Base-by-base conservation (phyloP, 1,140 invertebrate species). In the Drosophila lacertosa region DNA sequence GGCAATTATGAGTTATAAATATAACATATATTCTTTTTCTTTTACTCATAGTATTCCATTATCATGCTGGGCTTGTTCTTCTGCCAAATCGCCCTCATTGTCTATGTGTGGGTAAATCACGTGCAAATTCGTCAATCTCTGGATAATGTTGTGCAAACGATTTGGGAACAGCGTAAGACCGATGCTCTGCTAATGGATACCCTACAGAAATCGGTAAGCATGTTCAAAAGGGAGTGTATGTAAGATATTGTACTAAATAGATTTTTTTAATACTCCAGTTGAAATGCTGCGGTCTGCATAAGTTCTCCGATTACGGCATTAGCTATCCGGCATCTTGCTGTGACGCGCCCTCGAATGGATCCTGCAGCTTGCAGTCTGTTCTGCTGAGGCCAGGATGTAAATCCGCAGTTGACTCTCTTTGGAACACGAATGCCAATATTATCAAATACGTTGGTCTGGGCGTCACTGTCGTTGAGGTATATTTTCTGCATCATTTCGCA, bases 391-490 rank as follows among this genome's bases (percentile, higher is more conserved):
- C 40, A 0, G 93, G 94, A 45, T 95, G 94, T 74, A 58, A 63
- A 0, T 0, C 7, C 0, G 71, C 66, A 0, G 40, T 95, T 1
- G 77, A 77, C 15, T 74, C 91, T 0, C 92, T 16, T 79, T 94
- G 70, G 89, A 92, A 66, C 84, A 89, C 24, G 89, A 91, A 92
- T 79, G 93, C 92, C 37, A 92, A 93, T 53, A 88, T 93, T 26
- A 92, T 95, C 22, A 95, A 93, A 74, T 93, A 93, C 24, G 91
- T 95, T 32, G 94, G 94, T 9, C 92, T 96, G 44, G 95, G 93
- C 37, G 92, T 96, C 37, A 94, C 94, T 57, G 94, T 91, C 68
- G 89, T 94, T 71, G 95, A 95, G 93, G 95, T 95, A 89, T 91
- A 44, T 77, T 59, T 26, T 13, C 3, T 13, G 2, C 10, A n/a